Percentiles rank a stretch among this genome's conserved stretches.
phyloP scores from a whole-genome alignment of 2,113 vertebrate genomes.

The Mus pahari region DNA sequence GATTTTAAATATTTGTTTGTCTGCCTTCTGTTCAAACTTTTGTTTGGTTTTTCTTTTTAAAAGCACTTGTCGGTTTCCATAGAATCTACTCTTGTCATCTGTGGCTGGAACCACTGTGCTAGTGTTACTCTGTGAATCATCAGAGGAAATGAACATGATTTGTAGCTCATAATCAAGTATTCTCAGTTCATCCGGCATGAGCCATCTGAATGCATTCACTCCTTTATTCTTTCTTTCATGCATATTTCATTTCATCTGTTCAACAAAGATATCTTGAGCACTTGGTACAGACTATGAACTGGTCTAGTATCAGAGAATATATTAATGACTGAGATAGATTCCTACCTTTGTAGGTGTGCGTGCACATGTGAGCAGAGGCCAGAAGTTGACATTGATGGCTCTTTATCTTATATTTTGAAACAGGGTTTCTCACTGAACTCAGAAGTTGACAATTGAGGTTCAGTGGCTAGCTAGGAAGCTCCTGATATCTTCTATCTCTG shows the following conservation, averaged over 20 bases:
- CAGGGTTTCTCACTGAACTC: background rate
- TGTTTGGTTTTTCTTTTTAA: conserved; percentile 16
- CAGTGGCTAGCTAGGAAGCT: background rate
- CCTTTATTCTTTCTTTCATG: conserved; percentile 24
- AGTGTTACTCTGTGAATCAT: background rate
- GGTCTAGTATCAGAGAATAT: background rate
- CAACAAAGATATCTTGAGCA: background rate
- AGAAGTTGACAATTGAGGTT: background rate
- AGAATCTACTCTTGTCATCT: conserved; percentile 26
- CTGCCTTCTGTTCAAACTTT: conserved; percentile 16
- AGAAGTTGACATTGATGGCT: background rate
- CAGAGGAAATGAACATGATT: conserved; percentile 10
- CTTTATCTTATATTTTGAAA: background rate
- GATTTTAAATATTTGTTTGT: conserved; percentile 30
- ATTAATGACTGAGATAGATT: background rate
- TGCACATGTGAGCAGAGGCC: background rate
- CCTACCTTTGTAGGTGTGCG: background rate
- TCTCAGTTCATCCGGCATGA: background rate
- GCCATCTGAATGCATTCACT: conserved; percentile 18
- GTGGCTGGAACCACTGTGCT: background rate
- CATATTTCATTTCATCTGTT: conserved; percentile 29
- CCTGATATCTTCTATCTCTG: background rate
- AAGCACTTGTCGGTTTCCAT: background rate
- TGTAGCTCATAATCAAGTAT: conserved; percentile 6
- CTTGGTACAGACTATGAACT: background rate